Evolutionary conservation across 2,888 invertebrate genomes (phyloP).

Genomic region (Penaeus monodon): DNA sequence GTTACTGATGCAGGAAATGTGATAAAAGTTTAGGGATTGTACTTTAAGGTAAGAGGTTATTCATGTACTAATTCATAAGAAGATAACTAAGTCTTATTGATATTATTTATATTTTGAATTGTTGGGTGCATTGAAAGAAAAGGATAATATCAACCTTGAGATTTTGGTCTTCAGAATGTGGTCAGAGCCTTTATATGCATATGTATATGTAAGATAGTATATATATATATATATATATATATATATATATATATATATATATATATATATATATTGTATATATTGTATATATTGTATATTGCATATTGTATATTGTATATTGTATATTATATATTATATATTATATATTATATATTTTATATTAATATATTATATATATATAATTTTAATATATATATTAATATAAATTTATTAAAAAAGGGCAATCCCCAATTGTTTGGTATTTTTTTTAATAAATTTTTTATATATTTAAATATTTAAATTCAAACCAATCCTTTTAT

Average conservation of each 20-base stretch:
- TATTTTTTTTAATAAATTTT: too few species aligned
- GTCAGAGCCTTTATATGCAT: not conserved
- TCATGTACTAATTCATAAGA: too few species aligned
- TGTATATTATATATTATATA: not conserved
- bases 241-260: not conserved
- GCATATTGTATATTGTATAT: not conserved
- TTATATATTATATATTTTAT: not conserved
- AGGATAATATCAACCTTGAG: not conserved
- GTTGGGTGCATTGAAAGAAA: not conserved
- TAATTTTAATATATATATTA: not conserved
- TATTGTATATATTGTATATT: too few species aligned
- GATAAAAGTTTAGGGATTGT: too few species aligned
- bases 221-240: not conserved
- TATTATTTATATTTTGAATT: too few species aligned
- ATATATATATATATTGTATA: too few species aligned
- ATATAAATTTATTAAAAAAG: not conserved
- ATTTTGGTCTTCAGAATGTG: not conserved
- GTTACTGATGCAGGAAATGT: too few species aligned
- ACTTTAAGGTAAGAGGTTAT: too few species aligned
- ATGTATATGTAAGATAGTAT: not conserved
- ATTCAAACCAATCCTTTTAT: too few species aligned
- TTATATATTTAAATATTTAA: too few species aligned
- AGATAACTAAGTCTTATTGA: too few species aligned
- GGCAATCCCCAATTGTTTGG: too few species aligned
- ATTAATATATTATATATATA: not conserved